Evolutionary conservation across 2,797 vertebrate species (phyloP).

Genomic region (Denticeps clupeoides): DNA sequence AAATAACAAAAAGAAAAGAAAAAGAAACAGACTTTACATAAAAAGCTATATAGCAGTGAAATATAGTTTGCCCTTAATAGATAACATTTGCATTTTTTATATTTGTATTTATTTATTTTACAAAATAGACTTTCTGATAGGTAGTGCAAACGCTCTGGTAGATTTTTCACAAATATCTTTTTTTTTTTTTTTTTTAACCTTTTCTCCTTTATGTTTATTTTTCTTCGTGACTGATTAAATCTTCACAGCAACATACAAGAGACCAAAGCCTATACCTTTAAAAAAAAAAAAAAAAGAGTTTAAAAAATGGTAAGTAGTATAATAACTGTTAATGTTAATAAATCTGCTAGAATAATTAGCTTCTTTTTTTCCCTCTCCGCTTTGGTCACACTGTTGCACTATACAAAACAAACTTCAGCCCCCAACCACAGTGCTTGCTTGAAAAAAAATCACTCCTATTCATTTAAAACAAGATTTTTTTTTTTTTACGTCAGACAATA

Average conservation of each 20-base stretch:
- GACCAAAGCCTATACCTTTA: conserved; percentile 52
- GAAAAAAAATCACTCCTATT: conserved; percentile 38
- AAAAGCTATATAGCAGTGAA: conserved; percentile 62
- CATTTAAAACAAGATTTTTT: conserved; percentile 54
- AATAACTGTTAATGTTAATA: conserved; percentile 53
- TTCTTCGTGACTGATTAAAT: conserved; percentile 49
- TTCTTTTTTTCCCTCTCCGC: conserved; percentile 29
- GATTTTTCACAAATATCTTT: too few relatives aligned
- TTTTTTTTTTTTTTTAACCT: conserved; percentile 47
- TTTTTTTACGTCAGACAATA: conserved; percentile 53
- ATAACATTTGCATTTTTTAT: conserved; percentile 61
- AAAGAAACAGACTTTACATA: conserved; percentile 57
- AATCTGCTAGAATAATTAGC: conserved; percentile 50
- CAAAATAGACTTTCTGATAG: conserved; percentile 60
- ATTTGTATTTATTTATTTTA: too few relatives aligned
- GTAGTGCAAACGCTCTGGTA: conserved; percentile 62
- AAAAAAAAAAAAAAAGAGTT: conserved; percentile 41
- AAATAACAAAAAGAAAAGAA: conserved; percentile 25
- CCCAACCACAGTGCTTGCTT: conserved; percentile 45
- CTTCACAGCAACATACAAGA: conserved; percentile 52
- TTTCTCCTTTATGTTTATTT: conserved; percentile 20
- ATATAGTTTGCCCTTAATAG: conserved; percentile 63
- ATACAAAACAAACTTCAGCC: conserved; percentile 33
- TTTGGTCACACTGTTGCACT: conserved; percentile 56
- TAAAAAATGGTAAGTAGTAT: conserved; percentile 47